These are phyloP conservation scores for Sphyrna mokarran DNA, from an alignment of 2,113 vertebrate genomes.

Conservation along the genomic window DNA sequence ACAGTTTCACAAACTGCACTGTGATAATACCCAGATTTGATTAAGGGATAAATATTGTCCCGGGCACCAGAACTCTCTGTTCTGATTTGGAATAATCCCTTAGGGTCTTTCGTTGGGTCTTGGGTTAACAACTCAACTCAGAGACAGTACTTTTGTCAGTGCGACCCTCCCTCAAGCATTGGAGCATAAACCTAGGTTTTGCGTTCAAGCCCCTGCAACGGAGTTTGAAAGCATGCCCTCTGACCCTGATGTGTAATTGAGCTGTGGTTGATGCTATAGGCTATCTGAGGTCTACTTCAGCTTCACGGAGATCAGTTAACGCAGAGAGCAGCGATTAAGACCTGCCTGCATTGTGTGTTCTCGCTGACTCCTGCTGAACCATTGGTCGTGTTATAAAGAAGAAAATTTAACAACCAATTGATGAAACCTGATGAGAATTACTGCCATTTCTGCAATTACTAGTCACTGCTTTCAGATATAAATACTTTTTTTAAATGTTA, in stretches of 20 bases:
- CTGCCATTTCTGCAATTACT: neutral
- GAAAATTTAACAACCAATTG: neutral
- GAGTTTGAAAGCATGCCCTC: neutral
- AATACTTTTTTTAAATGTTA: slow-evolving; percentile 12
- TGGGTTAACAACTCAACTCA: neutral
- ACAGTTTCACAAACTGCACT: neutral
- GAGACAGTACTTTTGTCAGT: neutral
- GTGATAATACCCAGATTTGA: neutral
- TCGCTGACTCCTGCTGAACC: neutral
- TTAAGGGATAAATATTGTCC: neutral
- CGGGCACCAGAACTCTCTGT: neutral
- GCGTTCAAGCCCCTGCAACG: neutral
- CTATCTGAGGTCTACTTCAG: neutral
- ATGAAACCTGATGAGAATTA: neutral
- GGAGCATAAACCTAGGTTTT: neutral
- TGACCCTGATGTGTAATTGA: neutral
- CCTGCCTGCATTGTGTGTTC: neutral
- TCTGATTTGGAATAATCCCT: neutral
- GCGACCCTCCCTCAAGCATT: neutral
- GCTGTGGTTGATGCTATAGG: neutral
- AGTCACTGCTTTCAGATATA: neutral
- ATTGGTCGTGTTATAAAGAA: neutral
- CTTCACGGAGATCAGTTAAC: neutral
- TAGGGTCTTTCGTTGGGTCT: neutral
- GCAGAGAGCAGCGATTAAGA: neutral